Conservation (phyloP, 2,113 vertebrate species). For the Colinus virginianus region DNA sequence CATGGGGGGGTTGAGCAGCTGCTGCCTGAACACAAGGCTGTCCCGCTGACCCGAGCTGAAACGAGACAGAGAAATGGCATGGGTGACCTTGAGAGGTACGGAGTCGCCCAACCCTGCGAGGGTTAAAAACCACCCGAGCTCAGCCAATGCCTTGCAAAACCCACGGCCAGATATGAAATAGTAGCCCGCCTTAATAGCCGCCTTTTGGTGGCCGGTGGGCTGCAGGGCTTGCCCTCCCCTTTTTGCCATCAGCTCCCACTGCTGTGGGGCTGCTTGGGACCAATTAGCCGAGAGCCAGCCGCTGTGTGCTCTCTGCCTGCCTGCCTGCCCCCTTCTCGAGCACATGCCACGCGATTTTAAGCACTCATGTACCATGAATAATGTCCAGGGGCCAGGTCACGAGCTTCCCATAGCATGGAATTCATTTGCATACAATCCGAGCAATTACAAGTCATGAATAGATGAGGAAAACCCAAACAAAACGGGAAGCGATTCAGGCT, state of each 20-base stretch:
- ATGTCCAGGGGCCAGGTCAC: slow-evolving; percentile 36
- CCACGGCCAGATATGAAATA: background rate
- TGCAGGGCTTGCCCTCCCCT: background rate
- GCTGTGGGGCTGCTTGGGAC: rapidly evolving
- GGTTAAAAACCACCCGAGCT: background rate
- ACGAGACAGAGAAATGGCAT: background rate
- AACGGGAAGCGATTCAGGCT: background rate
- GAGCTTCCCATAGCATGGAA: slow-evolving; percentile 13
- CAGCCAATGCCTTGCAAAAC: background rate
- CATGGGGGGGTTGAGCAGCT: slow-evolving; percentile 30
- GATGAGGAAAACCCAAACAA: background rate
- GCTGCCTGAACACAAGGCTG: background rate
- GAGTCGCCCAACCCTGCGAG: background rate
- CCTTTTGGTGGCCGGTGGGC: background rate
- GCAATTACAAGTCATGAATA: background rate
- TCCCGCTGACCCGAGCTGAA: slow-evolving; percentile 26
- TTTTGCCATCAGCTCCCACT: rapidly evolving
- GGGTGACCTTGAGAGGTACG: slow-evolving; percentile 6
- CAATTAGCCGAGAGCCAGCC: background rate
- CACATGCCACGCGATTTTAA: background rate
- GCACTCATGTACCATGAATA: slow-evolving; percentile 6
- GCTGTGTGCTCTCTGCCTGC: too few relatives aligned
- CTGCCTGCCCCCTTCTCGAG: background rate
- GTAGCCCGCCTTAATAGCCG: background rate
- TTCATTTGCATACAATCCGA: background rate